Evolutionary conservation across 2,113 vertebrate genomes (phyloP).

Genomic region (Megaptera novaeangliae): DNA sequence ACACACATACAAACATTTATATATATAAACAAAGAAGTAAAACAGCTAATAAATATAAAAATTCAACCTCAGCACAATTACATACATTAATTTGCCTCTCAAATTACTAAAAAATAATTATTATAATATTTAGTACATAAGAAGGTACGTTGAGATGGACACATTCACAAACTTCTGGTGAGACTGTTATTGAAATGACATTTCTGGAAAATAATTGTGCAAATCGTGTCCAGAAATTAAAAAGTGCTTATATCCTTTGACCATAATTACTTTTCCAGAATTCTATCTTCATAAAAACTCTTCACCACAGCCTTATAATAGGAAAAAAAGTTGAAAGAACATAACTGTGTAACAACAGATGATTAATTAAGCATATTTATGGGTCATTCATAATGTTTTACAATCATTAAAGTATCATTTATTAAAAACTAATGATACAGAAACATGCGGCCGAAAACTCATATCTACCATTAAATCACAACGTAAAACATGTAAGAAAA

Average conservation of each 20-base stretch:
- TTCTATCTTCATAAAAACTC: background rate
- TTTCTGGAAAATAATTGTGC: background rate
- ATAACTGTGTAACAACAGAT: background rate
- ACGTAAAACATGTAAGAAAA: background rate
- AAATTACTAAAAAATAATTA: background rate
- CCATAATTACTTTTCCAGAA: background rate
- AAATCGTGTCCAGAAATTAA: background rate
- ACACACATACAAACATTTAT: background rate
- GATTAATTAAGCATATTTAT: conserved; percentile 6
- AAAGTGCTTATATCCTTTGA: background rate
- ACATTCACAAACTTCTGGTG: background rate
- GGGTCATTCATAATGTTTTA: background rate
- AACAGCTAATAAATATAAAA: background rate
- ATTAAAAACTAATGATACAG: conserved; percentile 22
- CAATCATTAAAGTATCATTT: conserved; percentile 37
- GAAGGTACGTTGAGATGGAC: background rate
- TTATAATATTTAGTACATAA: background rate
- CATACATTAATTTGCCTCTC: background rate
- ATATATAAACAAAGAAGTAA: background rate
- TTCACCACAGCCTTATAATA: background rate
- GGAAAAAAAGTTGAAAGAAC: background rate
- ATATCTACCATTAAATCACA: background rate
- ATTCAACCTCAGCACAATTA: background rate
- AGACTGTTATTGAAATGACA: background rate
- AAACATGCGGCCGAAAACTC: background rate